Percentiles rank a stretch among this genome's conserved stretches.
Conservation (phyloP, 2,888 invertebrate species). For the Bellardia bayeri region DNA sequence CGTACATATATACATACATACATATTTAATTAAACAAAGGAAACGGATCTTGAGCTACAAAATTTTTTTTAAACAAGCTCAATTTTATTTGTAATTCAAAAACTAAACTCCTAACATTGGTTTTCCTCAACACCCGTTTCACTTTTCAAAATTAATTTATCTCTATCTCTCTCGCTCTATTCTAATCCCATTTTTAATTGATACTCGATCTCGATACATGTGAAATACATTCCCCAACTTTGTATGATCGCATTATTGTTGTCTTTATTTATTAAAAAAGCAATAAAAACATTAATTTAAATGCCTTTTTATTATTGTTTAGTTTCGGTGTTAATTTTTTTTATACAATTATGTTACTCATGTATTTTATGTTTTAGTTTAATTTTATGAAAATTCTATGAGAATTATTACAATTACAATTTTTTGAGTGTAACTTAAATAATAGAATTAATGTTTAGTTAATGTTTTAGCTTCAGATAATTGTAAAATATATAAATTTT, state of each 20-base stretch:
- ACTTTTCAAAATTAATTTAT: conserved; percentile 25
- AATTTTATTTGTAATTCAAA: too few species aligned
- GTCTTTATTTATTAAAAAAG: conserved; percentile 24
- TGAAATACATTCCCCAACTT: conserved; percentile 37
- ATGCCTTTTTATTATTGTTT: conserved; percentile 15
- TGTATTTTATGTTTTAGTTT: conserved; percentile 46
- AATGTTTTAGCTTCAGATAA: background rate
- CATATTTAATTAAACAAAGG: background rate
- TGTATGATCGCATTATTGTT: conserved; percentile 52
- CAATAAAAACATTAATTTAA: background rate
- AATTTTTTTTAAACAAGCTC: background rate
- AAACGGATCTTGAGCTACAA: conserved; percentile 26
- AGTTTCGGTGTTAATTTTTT: conserved; percentile 41
- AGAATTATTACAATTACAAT: background rate
- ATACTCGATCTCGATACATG: conserved; percentile 30
- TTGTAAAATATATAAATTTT: too few species aligned
- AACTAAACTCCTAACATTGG: too few species aligned
- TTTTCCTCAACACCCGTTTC: background rate
- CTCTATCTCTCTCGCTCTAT: conserved; percentile 23
- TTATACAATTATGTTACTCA: conserved; percentile 1
- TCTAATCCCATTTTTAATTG: conserved; percentile 43
- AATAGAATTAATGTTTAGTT: background rate
- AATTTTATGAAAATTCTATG: conserved; percentile 17
- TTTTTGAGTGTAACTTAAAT: conserved; percentile 25
- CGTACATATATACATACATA: background rate